A percentile compares a stretch with the other conserved stretches of the same genome.
Conservation (phyloP, 2,888 invertebrate genomes). For the Thelaira solivaga region DNA sequence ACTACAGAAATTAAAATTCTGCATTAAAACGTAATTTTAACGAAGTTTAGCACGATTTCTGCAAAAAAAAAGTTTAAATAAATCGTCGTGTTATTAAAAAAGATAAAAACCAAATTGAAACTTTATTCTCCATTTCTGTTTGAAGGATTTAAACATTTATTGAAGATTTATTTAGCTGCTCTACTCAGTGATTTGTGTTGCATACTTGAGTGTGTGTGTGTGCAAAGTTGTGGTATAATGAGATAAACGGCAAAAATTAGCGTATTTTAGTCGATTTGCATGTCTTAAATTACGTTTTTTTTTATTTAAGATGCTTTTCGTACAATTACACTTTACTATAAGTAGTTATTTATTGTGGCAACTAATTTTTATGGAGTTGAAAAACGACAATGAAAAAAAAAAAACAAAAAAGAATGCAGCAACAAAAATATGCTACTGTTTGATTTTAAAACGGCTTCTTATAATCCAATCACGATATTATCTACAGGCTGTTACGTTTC, state of each 20-base stretch:
- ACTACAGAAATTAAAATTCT: too few relatives aligned
- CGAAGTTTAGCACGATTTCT: slow-evolving; percentile 58
- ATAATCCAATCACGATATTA: slow-evolving; percentile 61
- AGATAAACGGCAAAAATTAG: slow-evolving; percentile 75
- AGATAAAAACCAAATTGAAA: slow-evolving; percentile 31
- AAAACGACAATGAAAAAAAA: background rate
- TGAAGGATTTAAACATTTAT: slow-evolving; percentile 22
- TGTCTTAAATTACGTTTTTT: slow-evolving; percentile 31
- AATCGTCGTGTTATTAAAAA: slow-evolving; percentile 23
- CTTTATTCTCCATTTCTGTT: slow-evolving; percentile 34
- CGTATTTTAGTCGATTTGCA: slow-evolving; percentile 66
- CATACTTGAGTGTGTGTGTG: background rate
- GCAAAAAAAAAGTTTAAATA: background rate
- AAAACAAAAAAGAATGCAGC: background rate
- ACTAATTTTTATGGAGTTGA: slow-evolving; percentile 2
- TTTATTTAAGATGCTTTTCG: background rate
- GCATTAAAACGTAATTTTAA: slow-evolving; percentile 34
- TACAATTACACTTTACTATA: slow-evolving; percentile 2
- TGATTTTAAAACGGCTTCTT: slow-evolving; percentile 54
- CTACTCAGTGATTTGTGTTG: background rate
- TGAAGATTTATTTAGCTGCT: slow-evolving; percentile 15
- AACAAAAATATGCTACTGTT: slow-evolving; percentile 50
- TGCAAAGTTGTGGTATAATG: slow-evolving; percentile 67
- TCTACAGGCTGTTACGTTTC: slow-evolving; percentile 49
- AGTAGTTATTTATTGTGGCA: slow-evolving; percentile 20